Evolutionary conservation across 2,797 vertebrate species (phyloP), one percentile per base, ranked within the genome.

Genomic region (Prunella strophiata): DNA sequence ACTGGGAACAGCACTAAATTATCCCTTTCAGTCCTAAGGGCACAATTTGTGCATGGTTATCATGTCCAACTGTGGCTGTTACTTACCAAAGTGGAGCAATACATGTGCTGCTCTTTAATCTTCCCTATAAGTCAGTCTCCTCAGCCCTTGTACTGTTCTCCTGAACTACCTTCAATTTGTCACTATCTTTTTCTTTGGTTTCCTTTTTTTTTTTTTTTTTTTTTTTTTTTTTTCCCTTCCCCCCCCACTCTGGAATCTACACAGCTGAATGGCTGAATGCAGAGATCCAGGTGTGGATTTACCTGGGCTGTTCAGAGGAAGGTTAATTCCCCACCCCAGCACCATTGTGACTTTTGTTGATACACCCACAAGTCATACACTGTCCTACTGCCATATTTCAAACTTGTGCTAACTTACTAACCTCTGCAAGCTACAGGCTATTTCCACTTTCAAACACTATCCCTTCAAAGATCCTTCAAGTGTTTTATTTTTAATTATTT

Each of bases 1-100:
- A 91, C 79, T 92, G 70, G 81, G 91, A 96, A 92, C 87, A 89
- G 70, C 93, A 90, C 55, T 97, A 86, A 96, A 94, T 96, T 93
- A 93, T 96, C 66, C 91, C 17, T 92, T 88, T 93, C 68, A 78
- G 89, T 91, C 87, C 92, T 93, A 62, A 95, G 91, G 92, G 93
- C 66, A 78, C 79, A 92, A 92, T 94, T 92, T 91, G 66, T 7
- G 13, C 77, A 43, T 63, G 85, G 88, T 94, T 96, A 93, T 93
- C 91, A 87, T 90, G 79, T 95, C 91, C 94, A 95, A 82, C 80
- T 92, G 67, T 27, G 73, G 59, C 57, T 92, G 76, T 93, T 95
- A 71, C 63, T 93, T 91, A 90, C 92, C 62, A 66, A 92, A 93
- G 17, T 63, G 74, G 71, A 88, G 85, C 77, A 90, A 79, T 86